Conservation (phyloP, 2,888 invertebrate genomes). For the Dolichopus griseipennis region DNA sequence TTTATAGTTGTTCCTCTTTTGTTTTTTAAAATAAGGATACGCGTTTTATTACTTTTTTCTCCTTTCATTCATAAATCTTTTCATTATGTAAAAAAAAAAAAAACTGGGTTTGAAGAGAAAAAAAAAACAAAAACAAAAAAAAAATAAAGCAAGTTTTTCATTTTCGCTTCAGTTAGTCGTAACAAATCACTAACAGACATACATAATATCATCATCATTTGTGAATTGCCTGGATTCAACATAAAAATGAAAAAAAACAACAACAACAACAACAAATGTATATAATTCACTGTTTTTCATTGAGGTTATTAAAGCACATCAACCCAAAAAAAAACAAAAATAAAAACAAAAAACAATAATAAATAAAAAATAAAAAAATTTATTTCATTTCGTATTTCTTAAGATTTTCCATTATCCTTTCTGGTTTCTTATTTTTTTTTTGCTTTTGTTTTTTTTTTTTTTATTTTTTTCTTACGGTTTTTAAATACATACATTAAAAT, state of each 20-base stretch:
- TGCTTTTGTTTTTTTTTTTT: not conserved
- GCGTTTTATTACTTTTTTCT: not conserved
- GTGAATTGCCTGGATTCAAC: not conserved
- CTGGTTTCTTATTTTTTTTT: not conserved
- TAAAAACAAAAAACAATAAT: not conserved
- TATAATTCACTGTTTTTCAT: not conserved
- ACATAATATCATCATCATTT: not conserved
- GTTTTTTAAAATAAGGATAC: too few relatives aligned
- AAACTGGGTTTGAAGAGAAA: not conserved
- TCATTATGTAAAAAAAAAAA: not conserved
- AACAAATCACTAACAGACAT: conserved; percentile 1
- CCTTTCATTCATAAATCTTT: not conserved
- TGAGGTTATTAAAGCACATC: not conserved
- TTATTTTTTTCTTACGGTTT: not conserved
- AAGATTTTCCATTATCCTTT: too few relatives aligned
- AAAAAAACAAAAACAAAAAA: too few relatives aligned
- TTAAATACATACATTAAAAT: too few relatives aligned
- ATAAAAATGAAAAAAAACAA: not conserved
- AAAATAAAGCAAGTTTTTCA: not conserved
- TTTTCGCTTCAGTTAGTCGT: not conserved
- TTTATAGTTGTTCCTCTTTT: too few relatives aligned
- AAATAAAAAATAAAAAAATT: too few relatives aligned
- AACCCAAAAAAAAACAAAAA: not conserved
- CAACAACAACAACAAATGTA: not conserved
- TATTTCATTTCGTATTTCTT: too few relatives aligned